Base-by-base conservation (phyloP, 1,140 invertebrate genomes). In the Kradibia gibbosae region DNA sequence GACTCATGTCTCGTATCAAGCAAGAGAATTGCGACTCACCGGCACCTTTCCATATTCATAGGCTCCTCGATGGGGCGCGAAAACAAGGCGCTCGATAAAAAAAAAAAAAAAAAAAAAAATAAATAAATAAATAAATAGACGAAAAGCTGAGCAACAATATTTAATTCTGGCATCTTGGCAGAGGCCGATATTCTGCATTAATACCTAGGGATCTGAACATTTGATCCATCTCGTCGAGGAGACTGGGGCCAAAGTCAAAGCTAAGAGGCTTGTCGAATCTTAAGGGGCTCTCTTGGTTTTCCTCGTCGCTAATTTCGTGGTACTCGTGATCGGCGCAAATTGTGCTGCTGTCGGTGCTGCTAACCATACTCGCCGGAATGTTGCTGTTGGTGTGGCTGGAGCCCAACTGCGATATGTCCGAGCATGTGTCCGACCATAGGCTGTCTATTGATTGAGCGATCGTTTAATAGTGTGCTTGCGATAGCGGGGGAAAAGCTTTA, bases 141-240 rank as follows among this genome's bases (percentile, higher is more conserved):
- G n/a, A n/a, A n/a, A n/a, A n/a, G n/a, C n/a, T n/a, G n/a, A n/a
- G n/a, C n/a, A n/a, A n/a, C n/a, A n/a, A n/a, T n/a, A n/a, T n/a
- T n/a, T n/a, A n/a, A n/a, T n/a, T n/a, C n/a, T n/a, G n/a, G n/a
- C n/a, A n/a, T n/a, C n/a, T n/a, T 3, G 22, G 2, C 28, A 10
- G 28, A 65, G 28, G 4, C 28, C 20, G 7, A 20, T 2, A 34
- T 36, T 36, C 11, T 67, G 1, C 8, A 13, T 3, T 1, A n/a
- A 85, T 89, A 86, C 93, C 93, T 73, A 97, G 90, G 25, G 95
- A 95, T 85, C 95, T 95, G 86, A 99, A 96, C 91, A 99, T 97
- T 78, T 97, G 96, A 88, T 99, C 97, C 94, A 99, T 98, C 91
- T 99, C 98, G 87, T 98, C 98, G 86, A 99, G 92, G 50, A 99